A percentile compares a stretch with the other conserved stretches of the same genome.
Evolutionary conservation across 2,113 vertebrate species (phyloP).

Genomic region (Turnix velox): DNA sequence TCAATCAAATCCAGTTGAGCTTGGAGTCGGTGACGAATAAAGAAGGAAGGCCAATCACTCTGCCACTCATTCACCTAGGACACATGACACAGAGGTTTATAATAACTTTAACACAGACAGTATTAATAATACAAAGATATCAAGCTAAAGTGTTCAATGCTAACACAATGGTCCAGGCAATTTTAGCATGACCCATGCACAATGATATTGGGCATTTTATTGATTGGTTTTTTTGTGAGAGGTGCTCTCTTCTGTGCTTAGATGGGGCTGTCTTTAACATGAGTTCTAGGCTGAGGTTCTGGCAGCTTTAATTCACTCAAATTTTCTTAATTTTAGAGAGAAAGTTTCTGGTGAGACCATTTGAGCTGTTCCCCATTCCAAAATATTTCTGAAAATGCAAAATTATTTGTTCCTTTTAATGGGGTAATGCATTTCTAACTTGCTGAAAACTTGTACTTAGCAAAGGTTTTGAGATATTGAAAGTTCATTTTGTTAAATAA

Average conservation of each 20-base stretch:
- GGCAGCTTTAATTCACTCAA: background rate
- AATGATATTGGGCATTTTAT: background rate
- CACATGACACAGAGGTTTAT: background rate
- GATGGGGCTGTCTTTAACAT: background rate
- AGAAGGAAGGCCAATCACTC: conserved; percentile 86
- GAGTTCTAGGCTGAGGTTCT: background rate
- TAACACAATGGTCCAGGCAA: background rate
- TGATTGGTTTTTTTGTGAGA: background rate
- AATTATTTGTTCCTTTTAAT: background rate
- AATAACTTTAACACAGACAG: background rate
- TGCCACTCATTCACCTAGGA: conserved; percentile 86
- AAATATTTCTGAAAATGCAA: background rate
- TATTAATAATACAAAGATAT: background rate
- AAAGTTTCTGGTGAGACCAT: background rate
- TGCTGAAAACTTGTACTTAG: background rate
- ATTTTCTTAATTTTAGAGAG: background rate
- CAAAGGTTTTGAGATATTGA: background rate
- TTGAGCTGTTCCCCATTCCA: background rate
- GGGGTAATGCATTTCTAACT: background rate
- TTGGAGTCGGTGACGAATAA: conserved; percentile 79
- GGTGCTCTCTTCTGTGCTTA: background rate
- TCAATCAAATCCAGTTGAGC: conserved; percentile 82
- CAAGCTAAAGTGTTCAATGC: background rate
- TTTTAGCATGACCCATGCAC: background rate
- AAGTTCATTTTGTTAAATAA: background rate